Conservation (phyloP, 1,140 invertebrate genomes). For the Nephila pilipes region DNA sequence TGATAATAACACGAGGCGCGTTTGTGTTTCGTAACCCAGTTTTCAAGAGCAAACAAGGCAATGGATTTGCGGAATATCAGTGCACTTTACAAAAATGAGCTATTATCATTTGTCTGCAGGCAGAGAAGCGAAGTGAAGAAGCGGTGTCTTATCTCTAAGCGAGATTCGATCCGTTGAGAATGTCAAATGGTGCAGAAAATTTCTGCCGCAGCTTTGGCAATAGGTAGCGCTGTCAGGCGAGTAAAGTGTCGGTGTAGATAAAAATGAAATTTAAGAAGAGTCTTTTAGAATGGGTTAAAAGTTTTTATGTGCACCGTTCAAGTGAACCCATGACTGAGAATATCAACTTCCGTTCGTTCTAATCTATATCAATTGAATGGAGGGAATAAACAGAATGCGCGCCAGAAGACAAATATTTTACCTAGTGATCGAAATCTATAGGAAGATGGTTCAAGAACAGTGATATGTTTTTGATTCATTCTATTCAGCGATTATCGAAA, state of each 20-base stretch:
- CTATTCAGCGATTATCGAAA: too few species aligned
- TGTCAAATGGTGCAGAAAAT: not conserved
- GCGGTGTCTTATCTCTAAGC: not conserved
- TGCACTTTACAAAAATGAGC: not conserved
- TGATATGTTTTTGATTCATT: too few species aligned
- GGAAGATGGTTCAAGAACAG: not conserved
- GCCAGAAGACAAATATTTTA: not conserved
- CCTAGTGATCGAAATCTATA: not conserved
- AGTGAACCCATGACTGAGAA: not conserved
- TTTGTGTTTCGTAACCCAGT: not conserved
- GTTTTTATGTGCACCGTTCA: not conserved
- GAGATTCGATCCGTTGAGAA: not conserved
- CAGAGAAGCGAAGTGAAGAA: not conserved
- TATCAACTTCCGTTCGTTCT: not conserved
- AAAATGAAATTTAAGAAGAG: not conserved
- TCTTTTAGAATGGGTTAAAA: not conserved
- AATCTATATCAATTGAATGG: not conserved
- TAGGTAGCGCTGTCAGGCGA: not conserved
- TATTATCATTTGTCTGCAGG: not conserved
- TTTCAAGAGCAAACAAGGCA: not conserved
- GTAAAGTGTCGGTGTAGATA: not conserved
- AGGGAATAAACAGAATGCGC: too few species aligned
- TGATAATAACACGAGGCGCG: not conserved
- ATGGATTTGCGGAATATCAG: not conserved
- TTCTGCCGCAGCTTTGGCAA: not conserved